Evolutionary conservation across 53 echinoderm and acorn worm species (phyloP), one percentile per base, ranked within the genome.

Genomic region (Patiria pectinifera): DNA sequence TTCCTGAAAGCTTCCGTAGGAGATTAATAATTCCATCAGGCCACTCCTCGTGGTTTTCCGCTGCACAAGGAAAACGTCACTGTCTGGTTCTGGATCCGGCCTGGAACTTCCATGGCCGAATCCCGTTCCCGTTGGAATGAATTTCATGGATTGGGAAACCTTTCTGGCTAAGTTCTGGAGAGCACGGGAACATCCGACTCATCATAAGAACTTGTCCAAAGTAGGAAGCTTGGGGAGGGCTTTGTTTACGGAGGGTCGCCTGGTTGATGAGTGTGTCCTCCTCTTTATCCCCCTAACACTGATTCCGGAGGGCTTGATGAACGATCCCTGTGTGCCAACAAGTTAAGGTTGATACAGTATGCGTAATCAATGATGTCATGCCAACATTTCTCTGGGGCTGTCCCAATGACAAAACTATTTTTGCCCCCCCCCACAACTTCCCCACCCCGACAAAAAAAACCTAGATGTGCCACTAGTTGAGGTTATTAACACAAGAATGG

Each of bases 141-240:
- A 18, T 24, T 22, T 5, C 22, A 74, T 22, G 15, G 69, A 69
- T 11, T 4, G 9, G 48, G 45, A 14, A 8, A 0, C 48, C 19
- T 79, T 16, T 15, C 2, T 0, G 69, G 10, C 69, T 4, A 3
- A 18, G 16, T 21, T 18, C 15, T 21, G 15, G 4, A 2, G 16
- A 21, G 10, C 69, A 3, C 69, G 4, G 21, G 69, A 21, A 15
- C 0, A 21, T 21, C 69, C 24, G 19, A 23, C 0, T 62, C 47
- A 15, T 90, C 90, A 90, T 45, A 90, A 77, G 63, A 71, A 90
- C 14, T 81, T 90, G 13, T 90, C 90, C 80, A 90, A 69, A 60
- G 90, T 90, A 6, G 90, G 90, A 11, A 80, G 45, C 80, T 70
- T 80, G 47, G 90, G 90, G 2, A 81, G 90, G 10, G 90, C 4